phyloP scores from a whole-genome alignment of 2,113 vertebrate species.

The Antechinus flavipes region DNA sequence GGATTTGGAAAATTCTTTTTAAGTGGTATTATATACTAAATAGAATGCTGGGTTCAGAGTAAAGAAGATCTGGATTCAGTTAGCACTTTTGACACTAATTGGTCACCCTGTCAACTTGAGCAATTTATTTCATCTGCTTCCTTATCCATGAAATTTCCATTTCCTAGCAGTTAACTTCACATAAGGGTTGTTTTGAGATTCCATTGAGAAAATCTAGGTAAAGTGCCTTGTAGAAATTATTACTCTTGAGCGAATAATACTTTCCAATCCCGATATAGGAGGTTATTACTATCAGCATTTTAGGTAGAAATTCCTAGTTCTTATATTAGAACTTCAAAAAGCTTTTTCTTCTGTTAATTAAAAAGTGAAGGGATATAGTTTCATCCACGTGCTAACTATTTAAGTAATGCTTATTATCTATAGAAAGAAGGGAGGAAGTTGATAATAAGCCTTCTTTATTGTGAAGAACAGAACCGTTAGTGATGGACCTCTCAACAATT shows the following conservation, averaged over 20 bases:
- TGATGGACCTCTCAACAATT: not conserved
- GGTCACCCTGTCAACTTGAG: not conserved
- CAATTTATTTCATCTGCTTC: not conserved
- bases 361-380: not conserved
- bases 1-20: constrained; percentile 38
- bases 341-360: constrained; percentile 7
- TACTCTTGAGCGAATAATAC: not conserved
- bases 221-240: not conserved
- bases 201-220: not conserved
- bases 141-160: not conserved
- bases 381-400: not conserved
- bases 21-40: not conserved
- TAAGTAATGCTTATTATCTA: not conserved
- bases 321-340: not conserved
- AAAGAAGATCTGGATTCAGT: not conserved
- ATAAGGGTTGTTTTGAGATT: not conserved
- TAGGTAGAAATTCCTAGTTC: not conserved
- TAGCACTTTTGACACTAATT: not conserved
- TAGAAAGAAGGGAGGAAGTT: not conserved
- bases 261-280: not conserved
- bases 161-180: not conserved
- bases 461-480: not conserved
- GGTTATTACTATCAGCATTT: not conserved
- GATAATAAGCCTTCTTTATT: not conserved
- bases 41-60: not conserved